These are phyloP conservation scores for Poeciliopsis gracilis DNA, from an alignment of 2,797 vertebrate species.

Conservation along the genomic window DNA sequence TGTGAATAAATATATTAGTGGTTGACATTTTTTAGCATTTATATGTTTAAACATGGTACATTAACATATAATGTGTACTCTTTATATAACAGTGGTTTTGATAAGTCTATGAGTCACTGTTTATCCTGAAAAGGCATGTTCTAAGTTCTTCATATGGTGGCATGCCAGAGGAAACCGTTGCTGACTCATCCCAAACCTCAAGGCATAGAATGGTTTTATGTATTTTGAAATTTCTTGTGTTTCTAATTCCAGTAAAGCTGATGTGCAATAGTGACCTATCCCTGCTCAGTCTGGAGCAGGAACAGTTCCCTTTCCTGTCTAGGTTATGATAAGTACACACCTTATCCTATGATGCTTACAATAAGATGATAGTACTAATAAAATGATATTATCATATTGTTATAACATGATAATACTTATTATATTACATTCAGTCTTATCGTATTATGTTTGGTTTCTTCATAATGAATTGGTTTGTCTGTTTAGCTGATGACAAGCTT, in stretches of 20 bases:
- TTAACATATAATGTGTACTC: not conserved
- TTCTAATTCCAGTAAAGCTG: slow-evolving; percentile 2
- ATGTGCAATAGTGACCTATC: not conserved
- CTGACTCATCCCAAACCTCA: not conserved
- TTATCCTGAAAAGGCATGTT: not conserved
- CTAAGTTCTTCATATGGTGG: not conserved
- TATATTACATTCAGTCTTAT: too few relatives aligned
- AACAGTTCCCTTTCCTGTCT: not conserved
- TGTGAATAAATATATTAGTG: not conserved
- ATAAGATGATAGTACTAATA: too few relatives aligned
- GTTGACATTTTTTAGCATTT: not conserved
- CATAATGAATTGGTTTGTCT: not conserved
- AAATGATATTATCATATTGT: too few relatives aligned
- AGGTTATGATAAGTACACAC: not conserved
- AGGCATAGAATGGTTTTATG: not conserved
- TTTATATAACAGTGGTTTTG: not conserved
- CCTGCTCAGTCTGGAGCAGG: not conserved
- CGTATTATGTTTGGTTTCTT: not conserved
- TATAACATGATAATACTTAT: too few relatives aligned
- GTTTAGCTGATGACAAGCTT: not conserved
- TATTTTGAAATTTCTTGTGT: not conserved
- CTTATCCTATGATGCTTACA: not conserved
- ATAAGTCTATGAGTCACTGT: not conserved
- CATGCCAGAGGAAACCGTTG: not conserved
- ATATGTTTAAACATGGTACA: not conserved